phyloP scores from a whole-genome alignment of 2,888 invertebrate species.

The Apomyelois bistriatella region DNA sequence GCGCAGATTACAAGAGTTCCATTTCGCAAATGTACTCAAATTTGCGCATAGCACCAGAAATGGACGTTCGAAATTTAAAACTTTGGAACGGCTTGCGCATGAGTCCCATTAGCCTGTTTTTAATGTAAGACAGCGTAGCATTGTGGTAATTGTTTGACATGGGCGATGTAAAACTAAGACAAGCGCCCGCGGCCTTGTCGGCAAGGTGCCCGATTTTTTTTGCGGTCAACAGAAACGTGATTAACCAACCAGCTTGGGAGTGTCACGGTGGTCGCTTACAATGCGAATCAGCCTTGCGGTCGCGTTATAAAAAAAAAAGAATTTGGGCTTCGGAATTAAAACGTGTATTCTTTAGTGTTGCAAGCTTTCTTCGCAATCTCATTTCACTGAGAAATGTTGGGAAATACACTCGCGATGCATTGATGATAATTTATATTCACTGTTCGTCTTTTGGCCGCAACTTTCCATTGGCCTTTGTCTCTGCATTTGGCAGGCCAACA shows the following conservation, averaged over 20 bases:
- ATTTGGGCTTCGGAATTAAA: conserved; percentile 19
- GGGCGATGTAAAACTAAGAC: conserved; percentile 56
- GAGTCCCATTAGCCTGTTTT: no score
- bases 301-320: conserved; percentile 21
- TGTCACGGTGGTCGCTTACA: conserved; percentile 47
- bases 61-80: no score
- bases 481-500: conserved; percentile 38
- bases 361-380: conserved; percentile 60
- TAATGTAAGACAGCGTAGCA: conserved; percentile 20
- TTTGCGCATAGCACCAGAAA: no score
- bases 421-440: conserved; percentile 72
- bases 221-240: conserved; percentile 65
- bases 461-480: conserved; percentile 73
- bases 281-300: conserved; percentile 44
- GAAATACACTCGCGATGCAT: conserved; percentile 64
- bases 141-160: conserved; percentile 51
- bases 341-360: conserved; percentile 23
- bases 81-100: no score
- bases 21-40: no score
- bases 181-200: conserved; percentile 54
- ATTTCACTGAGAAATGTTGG: conserved; percentile 57
- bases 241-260: conserved; percentile 53
- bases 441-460: conserved; percentile 41
- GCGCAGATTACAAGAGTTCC: neutral
- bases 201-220: conserved; percentile 67